Conservation (phyloP, 2,888 invertebrate genomes). For the Hydrotaea diabolus region DNA sequence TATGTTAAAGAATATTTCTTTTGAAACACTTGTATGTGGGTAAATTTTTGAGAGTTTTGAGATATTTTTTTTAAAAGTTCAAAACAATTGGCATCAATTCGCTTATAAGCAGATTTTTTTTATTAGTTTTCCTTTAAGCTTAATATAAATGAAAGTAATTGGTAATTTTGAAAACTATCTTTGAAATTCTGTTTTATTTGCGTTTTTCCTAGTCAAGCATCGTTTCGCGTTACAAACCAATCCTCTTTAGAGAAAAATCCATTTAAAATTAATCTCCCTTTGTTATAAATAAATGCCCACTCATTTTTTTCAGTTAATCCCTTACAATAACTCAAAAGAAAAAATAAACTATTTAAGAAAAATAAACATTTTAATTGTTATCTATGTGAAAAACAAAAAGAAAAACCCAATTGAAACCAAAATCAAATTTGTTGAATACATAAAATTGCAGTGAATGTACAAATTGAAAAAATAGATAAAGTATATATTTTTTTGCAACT, state of each 20-base stretch:
- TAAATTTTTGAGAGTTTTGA: no score
- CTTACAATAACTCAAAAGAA: slow-evolving; percentile 36
- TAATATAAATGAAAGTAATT: no score
- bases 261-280: not conserved
- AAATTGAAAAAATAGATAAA: slow-evolving; percentile 44
- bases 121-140: no score
- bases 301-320: slow-evolving; percentile 35
- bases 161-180: no score
- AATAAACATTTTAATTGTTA: slow-evolving; percentile 37
- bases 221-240: not conserved
- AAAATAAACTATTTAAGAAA: not conserved
- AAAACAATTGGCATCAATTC: no score
- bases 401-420: slow-evolving; percentile 10
- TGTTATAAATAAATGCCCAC: slow-evolving; percentile 30
- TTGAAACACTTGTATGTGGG: no score
- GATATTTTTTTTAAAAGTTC: no score
- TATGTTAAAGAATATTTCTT: no score
- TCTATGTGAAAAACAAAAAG: slow-evolving; percentile 14
- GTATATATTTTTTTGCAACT: slow-evolving; percentile 54
- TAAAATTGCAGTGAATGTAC: slow-evolving; percentile 42
- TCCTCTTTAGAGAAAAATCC: slow-evolving; percentile 46
- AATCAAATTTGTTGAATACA: slow-evolving; percentile 4
- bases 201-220: no score
- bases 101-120: no score
- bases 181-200: not conserved